Conservation (phyloP, 2,113 vertebrate species). For the Calonectris borealis region DNA sequence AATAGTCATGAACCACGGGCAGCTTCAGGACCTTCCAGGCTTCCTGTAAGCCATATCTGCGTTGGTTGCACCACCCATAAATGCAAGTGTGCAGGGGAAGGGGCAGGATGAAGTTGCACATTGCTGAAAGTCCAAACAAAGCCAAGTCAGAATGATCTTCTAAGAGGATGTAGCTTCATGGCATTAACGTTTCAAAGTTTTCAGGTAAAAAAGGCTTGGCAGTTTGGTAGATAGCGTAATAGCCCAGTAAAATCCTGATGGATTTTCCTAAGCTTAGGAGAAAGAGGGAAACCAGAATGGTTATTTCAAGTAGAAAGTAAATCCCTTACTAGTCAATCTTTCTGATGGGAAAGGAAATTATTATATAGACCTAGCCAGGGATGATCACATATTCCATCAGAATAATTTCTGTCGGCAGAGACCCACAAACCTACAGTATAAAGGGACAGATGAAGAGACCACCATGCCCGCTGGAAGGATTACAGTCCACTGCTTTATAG, state of each 20-base stretch:
- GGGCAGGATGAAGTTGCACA: not conserved
- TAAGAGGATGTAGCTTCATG: not conserved
- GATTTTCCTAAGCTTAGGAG: not conserved
- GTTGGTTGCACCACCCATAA: not conserved
- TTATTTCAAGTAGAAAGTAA: not conserved
- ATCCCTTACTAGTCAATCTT: not conserved
- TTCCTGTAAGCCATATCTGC: not conserved
- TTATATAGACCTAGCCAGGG: not conserved
- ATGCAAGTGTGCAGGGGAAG: not conserved
- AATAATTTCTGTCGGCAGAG: not conserved
- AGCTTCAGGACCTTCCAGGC: not conserved
- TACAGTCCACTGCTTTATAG: not conserved
- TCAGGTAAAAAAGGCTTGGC: not conserved
- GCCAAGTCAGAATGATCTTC: not conserved
- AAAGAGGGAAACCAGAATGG: not conserved
- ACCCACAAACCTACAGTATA: not conserved
- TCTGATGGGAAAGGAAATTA: slow-evolving; percentile 32
- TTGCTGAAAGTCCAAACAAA: not conserved
- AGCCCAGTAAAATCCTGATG: not conserved
- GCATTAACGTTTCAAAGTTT: not conserved
- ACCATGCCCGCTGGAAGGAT: not conserved
- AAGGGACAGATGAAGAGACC: slow-evolving; percentile 2
- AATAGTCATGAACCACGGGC: not conserved
- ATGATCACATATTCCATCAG: not conserved
- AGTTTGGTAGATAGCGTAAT: not conserved